phyloP scores from a whole-genome alignment of 2,797 vertebrate species.

The Coregonus sp. region DNA sequence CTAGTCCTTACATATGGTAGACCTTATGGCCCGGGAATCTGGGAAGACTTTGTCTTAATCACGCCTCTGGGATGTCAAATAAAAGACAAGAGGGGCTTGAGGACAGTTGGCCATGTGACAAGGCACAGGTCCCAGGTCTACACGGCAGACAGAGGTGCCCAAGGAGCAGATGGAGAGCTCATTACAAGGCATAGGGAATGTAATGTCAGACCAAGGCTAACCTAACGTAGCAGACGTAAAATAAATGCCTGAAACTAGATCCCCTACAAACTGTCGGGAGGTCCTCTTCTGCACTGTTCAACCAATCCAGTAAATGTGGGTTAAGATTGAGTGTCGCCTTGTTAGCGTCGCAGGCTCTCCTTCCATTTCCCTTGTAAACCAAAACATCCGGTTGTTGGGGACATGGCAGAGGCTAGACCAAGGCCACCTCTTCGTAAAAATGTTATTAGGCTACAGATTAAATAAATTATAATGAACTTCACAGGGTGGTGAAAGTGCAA shows the following conservation, averaged over 20 bases:
- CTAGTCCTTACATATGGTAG: constrained; percentile 56
- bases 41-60: constrained; percentile 74
- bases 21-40: constrained; percentile 61
- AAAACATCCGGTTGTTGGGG: too few relatives aligned
- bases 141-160: constrained; percentile 33
- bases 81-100: constrained; percentile 59
- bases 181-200: constrained; percentile 40
- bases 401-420: too few relatives aligned
- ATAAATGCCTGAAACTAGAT: too few relatives aligned
- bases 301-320: too few relatives aligned
- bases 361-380: too few relatives aligned
- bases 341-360: too few relatives aligned
- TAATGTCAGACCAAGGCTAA: constrained; percentile 64
- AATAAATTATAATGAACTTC: too few relatives aligned
- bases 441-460: constrained; percentile 25
- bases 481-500: too few relatives aligned
- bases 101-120: constrained; percentile 66
- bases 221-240: too few relatives aligned
- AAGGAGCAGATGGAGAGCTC: constrained; percentile 59
- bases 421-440: constrained; percentile 63
- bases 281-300: too few relatives aligned
- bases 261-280: too few relatives aligned
- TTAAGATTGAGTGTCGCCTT: too few relatives aligned
- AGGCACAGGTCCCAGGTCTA: constrained; percentile 33
- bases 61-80: constrained; percentile 59